Conservation (phyloP, 64 coral and sea anemone genomes). For the Porites lutea region DNA sequence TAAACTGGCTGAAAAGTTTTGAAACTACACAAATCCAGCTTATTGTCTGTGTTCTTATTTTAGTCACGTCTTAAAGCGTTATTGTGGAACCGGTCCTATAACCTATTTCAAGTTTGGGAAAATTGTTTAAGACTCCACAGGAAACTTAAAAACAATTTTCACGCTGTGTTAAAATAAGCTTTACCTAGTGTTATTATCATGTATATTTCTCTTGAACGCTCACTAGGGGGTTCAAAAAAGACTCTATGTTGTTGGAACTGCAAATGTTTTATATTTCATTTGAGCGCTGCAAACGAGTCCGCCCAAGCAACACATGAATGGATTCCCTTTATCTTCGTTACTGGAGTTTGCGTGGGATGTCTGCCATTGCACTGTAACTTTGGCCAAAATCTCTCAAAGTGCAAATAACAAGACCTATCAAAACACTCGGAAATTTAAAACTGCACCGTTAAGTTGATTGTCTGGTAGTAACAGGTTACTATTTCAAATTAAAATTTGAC, state of each 20-base stretch:
- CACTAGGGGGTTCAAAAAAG: not conserved
- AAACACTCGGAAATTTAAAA: not conserved
- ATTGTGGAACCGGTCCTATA: no score
- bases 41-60: no score
- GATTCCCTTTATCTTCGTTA: no score
- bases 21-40: no score
- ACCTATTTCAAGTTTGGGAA: not conserved
- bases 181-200: not conserved
- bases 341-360: not conserved
- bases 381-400: not conserved
- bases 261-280: not conserved
- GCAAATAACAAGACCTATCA: not conserved
- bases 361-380: not conserved
- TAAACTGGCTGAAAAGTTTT: no score
- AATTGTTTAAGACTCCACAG: not conserved
- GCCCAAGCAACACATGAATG: not conserved
- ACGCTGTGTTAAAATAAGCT: conserved; percentile 10
- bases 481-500: not conserved
- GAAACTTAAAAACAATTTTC: not conserved
- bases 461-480: not conserved
- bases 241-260: not conserved
- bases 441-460: not conserved
- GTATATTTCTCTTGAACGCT: not conserved
- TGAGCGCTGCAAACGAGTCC: not conserved
- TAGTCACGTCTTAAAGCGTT: no score